A percentile compares a stretch with the other conserved stretches of the same genome.
phyloP scores from a whole-genome alignment of 2,797 vertebrate species.

The Sparus aurata region DNA sequence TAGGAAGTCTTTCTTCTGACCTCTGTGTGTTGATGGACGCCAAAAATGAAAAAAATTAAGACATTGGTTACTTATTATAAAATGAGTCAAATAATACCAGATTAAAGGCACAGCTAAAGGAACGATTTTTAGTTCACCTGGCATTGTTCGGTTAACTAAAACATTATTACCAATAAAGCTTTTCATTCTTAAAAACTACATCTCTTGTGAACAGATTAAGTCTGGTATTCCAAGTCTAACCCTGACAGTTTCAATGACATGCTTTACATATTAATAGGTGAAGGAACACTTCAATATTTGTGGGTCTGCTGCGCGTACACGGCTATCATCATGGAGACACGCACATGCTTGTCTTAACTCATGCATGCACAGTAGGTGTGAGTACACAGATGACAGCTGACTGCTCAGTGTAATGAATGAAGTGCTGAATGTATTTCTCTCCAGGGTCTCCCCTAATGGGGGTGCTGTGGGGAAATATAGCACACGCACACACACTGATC shows the following conservation, averaged over 20 bases:
- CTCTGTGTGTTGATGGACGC: too few relatives aligned
- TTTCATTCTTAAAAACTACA: background rate
- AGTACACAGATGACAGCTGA: slow-evolving; percentile 69
- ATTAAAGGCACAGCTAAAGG: too few relatives aligned
- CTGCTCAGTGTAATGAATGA: slow-evolving; percentile 75
- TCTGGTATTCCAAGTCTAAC: slow-evolving; percentile 24
- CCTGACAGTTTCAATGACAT: slow-evolving; percentile 54
- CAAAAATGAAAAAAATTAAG: too few relatives aligned
- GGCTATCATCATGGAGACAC: slow-evolving; percentile 32
- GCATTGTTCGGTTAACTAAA: background rate
- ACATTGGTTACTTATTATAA: too few relatives aligned
- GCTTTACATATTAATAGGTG: slow-evolving; percentile 52
- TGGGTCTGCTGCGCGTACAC: slow-evolving; percentile 18
- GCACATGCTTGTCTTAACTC: slow-evolving; percentile 23
- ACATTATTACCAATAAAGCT: background rate
- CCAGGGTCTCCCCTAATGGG: slow-evolving; percentile 68
- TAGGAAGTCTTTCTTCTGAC: too few relatives aligned
- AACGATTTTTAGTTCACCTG: too few relatives aligned
- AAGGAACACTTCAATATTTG: slow-evolving; percentile 27
- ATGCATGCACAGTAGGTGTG: slow-evolving; percentile 32
- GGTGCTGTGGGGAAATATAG: slow-evolving; percentile 65
- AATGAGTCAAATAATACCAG: too few relatives aligned
- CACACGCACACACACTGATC: slow-evolving; percentile 15
- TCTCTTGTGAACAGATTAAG: slow-evolving; percentile 28
- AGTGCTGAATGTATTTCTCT: slow-evolving; percentile 79